Conservation (phyloP, 2,888 invertebrate species). For the Oscheius sp. region DNA sequence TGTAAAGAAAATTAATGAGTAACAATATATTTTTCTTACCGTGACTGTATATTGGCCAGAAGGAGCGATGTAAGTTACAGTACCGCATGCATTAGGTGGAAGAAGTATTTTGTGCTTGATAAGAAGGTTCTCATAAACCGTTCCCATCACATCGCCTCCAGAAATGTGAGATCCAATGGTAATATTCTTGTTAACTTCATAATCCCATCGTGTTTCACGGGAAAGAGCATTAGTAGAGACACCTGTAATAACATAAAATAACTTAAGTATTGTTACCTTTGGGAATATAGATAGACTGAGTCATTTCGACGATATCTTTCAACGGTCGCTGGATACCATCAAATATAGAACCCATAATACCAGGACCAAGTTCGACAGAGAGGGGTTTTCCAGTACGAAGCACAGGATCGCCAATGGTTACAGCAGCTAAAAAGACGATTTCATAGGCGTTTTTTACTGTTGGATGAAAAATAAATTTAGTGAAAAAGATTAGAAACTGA, state of each 20-base stretch:
- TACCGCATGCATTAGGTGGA: slow-evolving; percentile 92
- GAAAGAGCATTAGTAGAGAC: slow-evolving; percentile 76
- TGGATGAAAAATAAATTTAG: neutral
- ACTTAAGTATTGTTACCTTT: slow-evolving; percentile 1
- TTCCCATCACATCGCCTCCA: slow-evolving; percentile 83
- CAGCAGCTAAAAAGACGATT: slow-evolving; percentile 78
- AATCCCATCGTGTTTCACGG: slow-evolving; percentile 86
- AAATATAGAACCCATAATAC: slow-evolving; percentile 99
- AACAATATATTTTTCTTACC: neutral
- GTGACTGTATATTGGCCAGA: slow-evolving; percentile 84
- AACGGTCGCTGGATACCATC: slow-evolving; percentile 99
- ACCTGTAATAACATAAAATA: neutral
- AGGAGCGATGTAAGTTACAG: slow-evolving; percentile 91
- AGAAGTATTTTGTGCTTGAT: slow-evolving; percentile 96
- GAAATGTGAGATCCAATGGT: slow-evolving; percentile 79
- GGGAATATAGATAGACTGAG: slow-evolving; percentile 73
- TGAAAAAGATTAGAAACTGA: slow-evolving; percentile 71
- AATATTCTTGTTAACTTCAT: slow-evolving; percentile 77
- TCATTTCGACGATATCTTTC: slow-evolving; percentile 89
- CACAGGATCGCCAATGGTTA: slow-evolving; percentile 99
- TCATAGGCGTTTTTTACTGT: neutral
- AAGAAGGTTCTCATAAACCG: slow-evolving; percentile 94
- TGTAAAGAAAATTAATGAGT: slow-evolving; percentile 70
- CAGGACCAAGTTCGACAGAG: slow-evolving; percentile 97
- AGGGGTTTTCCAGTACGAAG: slow-evolving; percentile 96